Evolutionary conservation across 1,140 invertebrate genomes (phyloP).

Genomic region (Cydia fagiglandana): DNA sequence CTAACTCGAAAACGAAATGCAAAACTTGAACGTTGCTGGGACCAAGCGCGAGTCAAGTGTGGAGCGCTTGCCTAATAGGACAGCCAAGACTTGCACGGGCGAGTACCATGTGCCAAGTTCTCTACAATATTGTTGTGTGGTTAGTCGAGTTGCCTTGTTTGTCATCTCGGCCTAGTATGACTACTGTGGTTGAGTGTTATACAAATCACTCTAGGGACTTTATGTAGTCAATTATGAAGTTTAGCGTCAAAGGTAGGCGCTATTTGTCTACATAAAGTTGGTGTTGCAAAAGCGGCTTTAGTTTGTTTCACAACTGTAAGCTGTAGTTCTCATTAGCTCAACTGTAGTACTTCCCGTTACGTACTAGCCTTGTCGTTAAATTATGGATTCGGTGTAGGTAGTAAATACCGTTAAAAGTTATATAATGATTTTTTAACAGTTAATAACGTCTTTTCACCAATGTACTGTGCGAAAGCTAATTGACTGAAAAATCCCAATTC

Average conservation of each 20-base stretch:
- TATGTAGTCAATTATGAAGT: conserved; percentile 26
- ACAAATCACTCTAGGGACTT: conserved; percentile 15
- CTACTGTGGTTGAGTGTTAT: conserved; percentile 28
- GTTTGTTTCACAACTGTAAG: neutral
- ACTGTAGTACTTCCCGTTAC: no score
- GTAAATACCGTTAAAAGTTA: no score
- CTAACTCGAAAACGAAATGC: conserved; percentile 57
- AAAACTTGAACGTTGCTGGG: conserved; percentile 53
- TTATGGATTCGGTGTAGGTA: neutral
- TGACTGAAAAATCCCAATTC: no score
- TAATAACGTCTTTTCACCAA: no score
- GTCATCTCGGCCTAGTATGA: conserved; percentile 42
- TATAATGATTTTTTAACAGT: no score
- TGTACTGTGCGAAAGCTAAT: no score
- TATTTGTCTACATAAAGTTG: conserved; percentile 3
- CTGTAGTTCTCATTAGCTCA: neutral
- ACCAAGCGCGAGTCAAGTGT: conserved; percentile 56
- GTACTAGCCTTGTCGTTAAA: neutral
- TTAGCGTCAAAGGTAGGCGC: neutral
- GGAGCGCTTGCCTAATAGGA: conserved; percentile 52
- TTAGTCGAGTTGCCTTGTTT: conserved; percentile 57
- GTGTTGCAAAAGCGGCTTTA: conserved; percentile 5
- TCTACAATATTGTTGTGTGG: conserved; percentile 57
- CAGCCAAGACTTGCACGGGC: conserved; percentile 43
- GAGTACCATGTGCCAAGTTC: conserved; percentile 44